Evolutionary conservation across 1,140 invertebrate species (phyloP), one percentile per base, ranked within the genome.

Genomic region (Calliphora vicina): DNA sequence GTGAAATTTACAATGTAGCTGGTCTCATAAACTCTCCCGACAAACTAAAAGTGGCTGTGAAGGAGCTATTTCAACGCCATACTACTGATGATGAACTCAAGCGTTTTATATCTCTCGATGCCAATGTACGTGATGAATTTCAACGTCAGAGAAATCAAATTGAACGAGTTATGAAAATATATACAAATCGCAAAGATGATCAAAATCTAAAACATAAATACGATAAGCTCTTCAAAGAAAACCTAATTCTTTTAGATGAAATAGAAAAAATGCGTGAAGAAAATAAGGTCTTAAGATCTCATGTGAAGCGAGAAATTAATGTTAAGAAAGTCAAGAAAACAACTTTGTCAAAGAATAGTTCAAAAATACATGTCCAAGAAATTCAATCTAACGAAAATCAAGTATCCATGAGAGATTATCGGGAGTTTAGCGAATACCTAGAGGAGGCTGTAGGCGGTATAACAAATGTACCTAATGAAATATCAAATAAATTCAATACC

Each of bases 111-210:
- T 91, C 92, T 23, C 93, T 93, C 2, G 94, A 96, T 86, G 92
- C 93, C 8, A 95, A 96, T 80, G 95, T 95, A 3, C 94, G 95
- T 67, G 93, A 94, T 45, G 96, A 97, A 89, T 95, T 97, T 86
- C 92, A 94, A 81, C 92, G 95, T 15, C 96, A 97, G 88, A 91
- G 96, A 25, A 94, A 95, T 84, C 95, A 97, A 86, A 91, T 96
- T 17, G 96, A 97, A 89, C 93, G 92, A 78, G 95, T 95, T 10
- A 91, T 97, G 9, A 92, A 92, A 1, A 93, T 92, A 0, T 91
- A 92, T 13, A 92, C 91, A 73, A 80, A 85, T 5, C 57, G 26
- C 2, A 86, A 86, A 13, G 85, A 85, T 1, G 86, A 85, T 57
- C 84, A 88, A 27, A 89, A 89, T 50, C 82, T 72, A 5, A 85